Evolutionary conservation across 2,888 invertebrate genomes (phyloP), one percentile per base, ranked within the genome.

Genomic region (Athalia cordata): DNA sequence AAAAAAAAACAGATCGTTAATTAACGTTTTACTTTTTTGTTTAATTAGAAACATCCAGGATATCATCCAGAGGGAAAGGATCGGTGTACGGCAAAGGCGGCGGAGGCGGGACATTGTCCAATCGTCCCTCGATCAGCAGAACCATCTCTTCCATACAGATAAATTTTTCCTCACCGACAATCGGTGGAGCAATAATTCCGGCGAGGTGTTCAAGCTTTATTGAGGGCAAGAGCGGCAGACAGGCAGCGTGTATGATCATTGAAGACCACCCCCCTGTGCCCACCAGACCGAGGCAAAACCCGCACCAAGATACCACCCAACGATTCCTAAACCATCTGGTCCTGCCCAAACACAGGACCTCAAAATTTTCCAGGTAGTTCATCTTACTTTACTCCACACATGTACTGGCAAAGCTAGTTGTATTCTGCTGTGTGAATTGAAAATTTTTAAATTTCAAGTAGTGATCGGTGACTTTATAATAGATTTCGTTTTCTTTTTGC

Each of bases 31-130:
- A 0, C 49, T 11, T 47, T 4, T 59, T n/a, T 9, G 9, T 57
- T 3, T 11, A 4, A 59, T 29, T 94, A 97, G 97, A 96, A 95
- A 96, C 94, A 96, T 95, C 95, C 90, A 90, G 89, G 89, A 89
- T 90, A 96, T 96, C 96, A 95, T 96, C 95, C 95, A 95, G 95
- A 95, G 95, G 95, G 95, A 96, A 90, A 90, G 88, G 89, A 88
- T 86, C 87, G 88, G 89, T 86, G 88, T 88, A 87, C 86, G 89
- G 88, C 83, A 89, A 88, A 89, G 89, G 88, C 86, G 88, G 89
- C 84, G 89, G 89, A 85, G 88, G 88, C 84, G 87, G 87, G 86
- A 87, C 85, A 82, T 81, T 85, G 87, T 85, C 86, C 86, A 86
- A 85, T 84, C 84, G 86, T 87, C 83, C 84, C 82, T 83, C 81